phyloP scores from a whole-genome alignment of 2,797 vertebrate genomes.

The Taeniopygia guttata region DNA sequence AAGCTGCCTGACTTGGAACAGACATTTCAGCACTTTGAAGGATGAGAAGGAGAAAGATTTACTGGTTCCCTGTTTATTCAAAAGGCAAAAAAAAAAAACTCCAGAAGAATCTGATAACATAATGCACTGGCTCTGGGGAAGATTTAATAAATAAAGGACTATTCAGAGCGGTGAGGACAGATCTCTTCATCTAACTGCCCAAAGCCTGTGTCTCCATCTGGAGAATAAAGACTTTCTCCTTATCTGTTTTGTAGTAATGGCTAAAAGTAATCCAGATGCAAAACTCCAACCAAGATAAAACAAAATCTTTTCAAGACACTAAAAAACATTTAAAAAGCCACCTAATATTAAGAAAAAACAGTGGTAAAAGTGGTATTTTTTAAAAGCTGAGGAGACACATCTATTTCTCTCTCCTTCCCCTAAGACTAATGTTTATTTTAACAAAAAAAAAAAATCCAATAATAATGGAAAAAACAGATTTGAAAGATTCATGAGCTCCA shows the following conservation, averaged over 20 bases:
- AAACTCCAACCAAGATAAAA: not conserved
- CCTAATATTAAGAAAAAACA: not conserved
- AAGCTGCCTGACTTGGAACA: not conserved
- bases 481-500: not conserved
- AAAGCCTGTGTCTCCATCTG: not conserved
- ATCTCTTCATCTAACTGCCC: not conserved
- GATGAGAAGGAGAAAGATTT: conserved; percentile 6
- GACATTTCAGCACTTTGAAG: not conserved
- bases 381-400: not conserved
- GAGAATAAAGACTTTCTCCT: not conserved
- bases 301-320: not conserved
- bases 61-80: not conserved
- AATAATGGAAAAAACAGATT: not conserved
- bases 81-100: not conserved
- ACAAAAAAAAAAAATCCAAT: not conserved
- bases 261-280: not conserved
- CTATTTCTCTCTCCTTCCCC: not conserved
- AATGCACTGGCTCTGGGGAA: not conserved
- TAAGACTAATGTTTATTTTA: not conserved
- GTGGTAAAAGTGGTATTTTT: not conserved
- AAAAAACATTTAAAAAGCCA: not conserved
- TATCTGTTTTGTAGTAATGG: not conserved
- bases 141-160: conserved; percentile 1
- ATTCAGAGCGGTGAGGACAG: not conserved
- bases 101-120: not conserved